These are phyloP conservation scores for Ostrea edulis DNA, from an alignment of 1,140 invertebrate species.

Conservation along the genomic window DNA sequence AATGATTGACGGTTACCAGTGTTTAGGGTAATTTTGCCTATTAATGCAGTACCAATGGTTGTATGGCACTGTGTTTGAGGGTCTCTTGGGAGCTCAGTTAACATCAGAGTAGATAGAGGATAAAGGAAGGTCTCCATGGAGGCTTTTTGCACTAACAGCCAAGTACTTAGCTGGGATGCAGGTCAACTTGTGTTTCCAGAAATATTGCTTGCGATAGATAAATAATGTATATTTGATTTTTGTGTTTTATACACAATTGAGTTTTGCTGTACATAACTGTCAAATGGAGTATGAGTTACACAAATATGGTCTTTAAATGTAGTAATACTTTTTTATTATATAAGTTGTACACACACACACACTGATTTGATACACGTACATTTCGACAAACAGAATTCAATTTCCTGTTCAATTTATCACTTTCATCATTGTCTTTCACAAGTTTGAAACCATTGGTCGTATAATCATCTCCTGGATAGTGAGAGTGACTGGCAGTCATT, in stretches of 20 bases:
- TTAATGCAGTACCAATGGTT: constrained; percentile 16
- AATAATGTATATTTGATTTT: too few species aligned
- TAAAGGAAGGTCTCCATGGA: neutral
- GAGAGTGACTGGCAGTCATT: constrained; percentile 29
- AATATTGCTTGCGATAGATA: too few species aligned
- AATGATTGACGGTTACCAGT: constrained; percentile 32
- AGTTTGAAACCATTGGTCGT: neutral
- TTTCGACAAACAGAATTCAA: neutral
- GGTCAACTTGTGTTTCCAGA: too few species aligned
- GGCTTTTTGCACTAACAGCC: neutral
- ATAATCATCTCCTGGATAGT: constrained; percentile 1
- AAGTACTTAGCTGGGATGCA: neutral
- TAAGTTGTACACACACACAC: too few species aligned
- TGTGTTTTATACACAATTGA: too few species aligned
- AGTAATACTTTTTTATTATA: too few species aligned
- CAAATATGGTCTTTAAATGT: too few species aligned
- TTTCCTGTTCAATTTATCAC: neutral
- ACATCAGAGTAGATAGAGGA: constrained; percentile 20
- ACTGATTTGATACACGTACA: too few species aligned
- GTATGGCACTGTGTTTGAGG: constrained; percentile 12
- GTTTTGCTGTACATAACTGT: too few species aligned
- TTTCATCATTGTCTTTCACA: neutral
- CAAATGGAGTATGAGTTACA: too few species aligned
- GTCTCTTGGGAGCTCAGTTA: constrained; percentile 20
- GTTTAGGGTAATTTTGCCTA: constrained; percentile 36